Evolutionary conservation across 2,888 invertebrate species (phyloP), one percentile per base, ranked within the genome.

Genomic region (Drosophila colorata): DNA sequence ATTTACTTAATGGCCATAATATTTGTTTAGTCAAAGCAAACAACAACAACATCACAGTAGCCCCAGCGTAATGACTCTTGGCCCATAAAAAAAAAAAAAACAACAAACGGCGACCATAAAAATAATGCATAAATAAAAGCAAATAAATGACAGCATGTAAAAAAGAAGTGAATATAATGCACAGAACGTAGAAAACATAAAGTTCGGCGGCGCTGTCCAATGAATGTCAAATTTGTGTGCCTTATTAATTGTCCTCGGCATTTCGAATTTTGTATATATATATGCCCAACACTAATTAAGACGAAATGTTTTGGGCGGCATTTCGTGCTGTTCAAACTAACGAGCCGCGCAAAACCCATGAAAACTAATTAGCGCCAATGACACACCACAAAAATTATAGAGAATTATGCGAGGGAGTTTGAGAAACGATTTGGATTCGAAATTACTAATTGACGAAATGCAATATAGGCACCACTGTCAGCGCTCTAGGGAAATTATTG

Each of bases 11-110:
- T 85, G 84, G 87, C 82, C 82, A 82, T 80, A 85, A 85, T 87
- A 87, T 85, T 85, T 87, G 87, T 85, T 85, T 87, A 85, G 86
- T 87, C 85, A 80, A 82, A 70, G 80, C 82, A 84, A 86, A 80
- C 65, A 80, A 56, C 60, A 79, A 56, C 52, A 71, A 58, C 52
- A 70, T 25, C 65, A 31, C 61, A 63, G 63, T 49, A 43, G 52
- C 48, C 28, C 43, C 69, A 31, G 64, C 74, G 80, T 85, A 82
- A 82, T 82, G 86, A 82, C 81, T 75, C 69, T 59, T 68, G 56
- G 73, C 65, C 74, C 84, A 80, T 83, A 86, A 86, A 83, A 75
- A 81, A 68, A 31, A 25, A 18, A 48, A 20, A 48, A 61, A 60
- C 41, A 63, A 37, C 52, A 44, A 58, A 52, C 58, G 44, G 49